phyloP scores from a whole-genome alignment of 2,888 invertebrate genomes.

The Priocnemis perturbator region DNA sequence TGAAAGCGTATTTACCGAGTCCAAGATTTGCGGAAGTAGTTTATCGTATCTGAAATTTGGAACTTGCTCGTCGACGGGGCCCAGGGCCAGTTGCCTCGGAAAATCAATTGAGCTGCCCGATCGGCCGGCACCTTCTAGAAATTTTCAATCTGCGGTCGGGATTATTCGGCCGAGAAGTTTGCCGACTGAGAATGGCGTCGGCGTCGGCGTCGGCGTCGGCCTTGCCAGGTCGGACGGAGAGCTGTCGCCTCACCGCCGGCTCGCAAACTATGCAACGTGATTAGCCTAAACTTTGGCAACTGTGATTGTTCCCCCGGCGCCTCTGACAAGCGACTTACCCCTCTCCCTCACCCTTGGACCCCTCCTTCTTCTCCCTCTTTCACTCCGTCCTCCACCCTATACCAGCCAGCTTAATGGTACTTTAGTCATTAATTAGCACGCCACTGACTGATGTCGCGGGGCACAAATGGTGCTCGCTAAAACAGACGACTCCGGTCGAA shows the following conservation, averaged over 20 bases:
- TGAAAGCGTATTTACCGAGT: slow-evolving; percentile 2
- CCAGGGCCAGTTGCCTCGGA: not conserved
- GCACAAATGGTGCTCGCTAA: not conserved
- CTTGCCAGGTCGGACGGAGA: slow-evolving; percentile 26
- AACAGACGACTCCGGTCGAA: not conserved
- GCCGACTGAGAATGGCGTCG: slow-evolving; percentile 12
- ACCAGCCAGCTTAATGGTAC: slow-evolving; percentile 22
- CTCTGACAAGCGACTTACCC: slow-evolving; percentile 24
- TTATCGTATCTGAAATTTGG: slow-evolving; percentile 4
- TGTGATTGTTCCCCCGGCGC: slow-evolving; percentile 56
- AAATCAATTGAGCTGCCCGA: slow-evolving; percentile 9
- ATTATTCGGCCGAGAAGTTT: slow-evolving; percentile 41
- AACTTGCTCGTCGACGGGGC: not conserved
- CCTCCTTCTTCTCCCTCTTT: slow-evolving; percentile 17
- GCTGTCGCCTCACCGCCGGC: slow-evolving; percentile 37
- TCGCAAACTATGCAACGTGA: slow-evolving; percentile 61
- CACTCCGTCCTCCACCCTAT: slow-evolving; percentile 21
- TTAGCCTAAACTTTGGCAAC: slow-evolving; percentile 58
- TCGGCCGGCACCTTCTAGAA: slow-evolving; percentile 19
- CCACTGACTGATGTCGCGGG: slow-evolving; percentile 28
- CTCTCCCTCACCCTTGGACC: not conserved
- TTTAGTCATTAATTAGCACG: slow-evolving; percentile 53
- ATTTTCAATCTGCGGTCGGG: slow-evolving; percentile 41
- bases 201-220: too few species aligned
- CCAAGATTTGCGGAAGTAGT: slow-evolving; percentile 5